A percentile compares a stretch with the other conserved stretches of the same genome.
Conservation (phyloP, 2,888 invertebrate genomes). For the Lagria hirta region DNA sequence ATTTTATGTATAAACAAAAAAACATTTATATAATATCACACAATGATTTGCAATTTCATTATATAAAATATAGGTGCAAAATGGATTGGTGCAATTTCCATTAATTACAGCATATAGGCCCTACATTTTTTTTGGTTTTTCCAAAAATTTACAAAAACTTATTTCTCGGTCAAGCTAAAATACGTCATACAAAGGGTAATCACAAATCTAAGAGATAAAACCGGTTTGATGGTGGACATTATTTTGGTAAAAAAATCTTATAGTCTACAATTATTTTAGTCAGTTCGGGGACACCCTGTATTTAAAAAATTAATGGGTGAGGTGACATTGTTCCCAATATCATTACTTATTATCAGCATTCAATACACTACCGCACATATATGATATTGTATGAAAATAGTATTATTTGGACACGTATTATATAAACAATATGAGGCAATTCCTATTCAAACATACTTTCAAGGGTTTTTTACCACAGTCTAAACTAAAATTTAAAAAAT, state of each 20-base stretch:
- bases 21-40: constrained; percentile 33
- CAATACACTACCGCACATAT: constrained; percentile 15
- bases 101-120: constrained; percentile 25
- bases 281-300: constrained; percentile 30
- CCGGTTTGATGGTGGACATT: no score
- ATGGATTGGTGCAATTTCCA: constrained; percentile 35
- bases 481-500: not conserved
- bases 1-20: no score
- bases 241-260: no score
- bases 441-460: not conserved
- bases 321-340: constrained; percentile 20
- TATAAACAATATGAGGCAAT: not conserved
- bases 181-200: no score
- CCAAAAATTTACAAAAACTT: no score
- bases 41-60: constrained; percentile 34
- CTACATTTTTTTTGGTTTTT: constrained; percentile 16
- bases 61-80: constrained; percentile 39
- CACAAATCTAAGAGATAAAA: no score
- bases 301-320: constrained; percentile 11
- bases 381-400: constrained; percentile 26
- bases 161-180: no score
- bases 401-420: constrained; percentile 22
- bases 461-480: no score
- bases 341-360: constrained; percentile 8
- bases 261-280: constrained; percentile 27